A percentile compares a stretch with the other conserved stretches of the same genome.
phyloP scores from a whole-genome alignment of 2,888 invertebrate genomes.

The Sinotaia quadrata region DNA sequence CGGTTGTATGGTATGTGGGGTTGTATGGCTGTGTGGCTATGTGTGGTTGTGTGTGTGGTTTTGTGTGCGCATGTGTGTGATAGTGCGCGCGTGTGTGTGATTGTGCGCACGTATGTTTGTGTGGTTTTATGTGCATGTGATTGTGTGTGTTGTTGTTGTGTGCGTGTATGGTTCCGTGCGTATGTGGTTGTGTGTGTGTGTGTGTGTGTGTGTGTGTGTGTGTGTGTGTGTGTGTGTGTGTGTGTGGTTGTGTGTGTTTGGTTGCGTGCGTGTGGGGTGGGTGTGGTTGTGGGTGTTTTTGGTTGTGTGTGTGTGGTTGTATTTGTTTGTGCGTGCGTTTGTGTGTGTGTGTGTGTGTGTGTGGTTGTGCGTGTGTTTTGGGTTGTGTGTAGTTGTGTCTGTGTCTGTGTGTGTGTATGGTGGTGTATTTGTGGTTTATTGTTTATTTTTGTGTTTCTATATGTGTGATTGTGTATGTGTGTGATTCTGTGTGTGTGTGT shows the following conservation, averaged over 20 bases:
- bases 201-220: not conserved
- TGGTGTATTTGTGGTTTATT: not conserved
- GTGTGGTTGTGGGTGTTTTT: not conserved
- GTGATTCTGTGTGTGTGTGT: not conserved
- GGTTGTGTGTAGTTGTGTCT: not conserved
- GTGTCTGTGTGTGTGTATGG: not conserved
- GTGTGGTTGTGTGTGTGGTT: too few relatives aligned
- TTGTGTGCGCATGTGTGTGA: too few relatives aligned
- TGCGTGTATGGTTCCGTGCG: not conserved
- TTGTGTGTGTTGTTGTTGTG: not conserved
- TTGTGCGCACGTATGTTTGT: too few relatives aligned
- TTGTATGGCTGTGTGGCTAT: too few relatives aligned
- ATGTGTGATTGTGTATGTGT: not conserved
- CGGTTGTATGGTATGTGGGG: too few relatives aligned
- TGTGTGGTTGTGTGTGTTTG: not conserved
- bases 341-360: not conserved
- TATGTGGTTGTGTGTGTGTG: not conserved
- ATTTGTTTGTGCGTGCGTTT: not conserved
- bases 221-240: not conserved
- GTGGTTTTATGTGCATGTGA: not conserved
- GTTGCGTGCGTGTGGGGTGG: not conserved
- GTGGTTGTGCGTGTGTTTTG: not conserved
- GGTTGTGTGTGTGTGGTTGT: not conserved
- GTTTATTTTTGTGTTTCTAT: not conserved
- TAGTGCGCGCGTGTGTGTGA: too few relatives aligned